Percentiles rank a stretch among this genome's conserved stretches.
phyloP scores from a whole-genome alignment of 1,140 invertebrate genomes.

The Drosophila gunungcola region DNA sequence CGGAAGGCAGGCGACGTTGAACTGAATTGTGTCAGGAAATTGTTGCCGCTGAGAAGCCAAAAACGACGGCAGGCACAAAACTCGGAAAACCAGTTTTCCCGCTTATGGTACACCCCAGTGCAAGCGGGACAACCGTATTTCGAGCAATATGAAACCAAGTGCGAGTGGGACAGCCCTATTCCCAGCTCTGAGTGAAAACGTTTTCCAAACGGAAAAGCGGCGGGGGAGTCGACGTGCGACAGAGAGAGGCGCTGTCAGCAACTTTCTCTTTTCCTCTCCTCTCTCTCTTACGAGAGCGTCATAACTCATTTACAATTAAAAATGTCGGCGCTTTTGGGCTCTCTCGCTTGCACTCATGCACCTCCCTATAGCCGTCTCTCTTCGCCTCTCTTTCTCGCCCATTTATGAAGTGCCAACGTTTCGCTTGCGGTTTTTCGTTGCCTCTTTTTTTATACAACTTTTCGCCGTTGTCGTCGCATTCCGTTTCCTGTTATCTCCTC shows the following conservation, averaged over 20 bases:
- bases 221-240: conserved; percentile 40
- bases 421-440: conserved; percentile 80
- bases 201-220: conserved; percentile 43
- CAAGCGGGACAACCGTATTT: conserved; percentile 22
- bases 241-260: conserved; percentile 42
- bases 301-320: conserved; percentile 85
- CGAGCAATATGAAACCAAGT: neutral
- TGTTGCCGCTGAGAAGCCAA: conserved; percentile 63
- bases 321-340: conserved; percentile 77
- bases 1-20: conserved; percentile 83
- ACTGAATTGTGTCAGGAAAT: conserved; percentile 84
- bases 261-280: conserved; percentile 7
- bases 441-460: conserved; percentile 68
- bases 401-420: conserved; percentile 85
- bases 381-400: conserved; percentile 46
- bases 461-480: conserved; percentile 80
- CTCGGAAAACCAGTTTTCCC: conserved; percentile 77
- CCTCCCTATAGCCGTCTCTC: conserved; percentile 10
- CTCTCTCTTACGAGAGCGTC: conserved; percentile 51
- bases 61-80: conserved; percentile 42
- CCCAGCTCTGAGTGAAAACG: conserved; percentile 17
- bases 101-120: conserved; percentile 20
- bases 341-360: conserved; percentile 24
- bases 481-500: conserved; percentile 64
- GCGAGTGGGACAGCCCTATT: conserved; percentile 21